Evolutionary conservation across 2,888 invertebrate genomes (phyloP), one percentile per base, ranked within the genome.

Genomic region (Peribatodes rhomboidaria): DNA sequence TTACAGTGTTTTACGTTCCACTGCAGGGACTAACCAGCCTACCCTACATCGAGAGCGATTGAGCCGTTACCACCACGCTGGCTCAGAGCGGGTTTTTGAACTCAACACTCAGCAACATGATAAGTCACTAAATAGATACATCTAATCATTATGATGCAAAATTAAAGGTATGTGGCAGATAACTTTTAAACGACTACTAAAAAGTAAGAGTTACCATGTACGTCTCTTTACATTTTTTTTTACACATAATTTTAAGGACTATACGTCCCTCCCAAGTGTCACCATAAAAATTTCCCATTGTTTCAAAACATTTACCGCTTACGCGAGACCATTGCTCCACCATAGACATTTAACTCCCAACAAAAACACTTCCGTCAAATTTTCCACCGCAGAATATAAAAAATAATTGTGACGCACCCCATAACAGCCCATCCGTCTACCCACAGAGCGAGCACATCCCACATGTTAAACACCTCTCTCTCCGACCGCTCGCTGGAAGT

Each of bases 391-490:
- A 54, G 41, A 31, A 49, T 27, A 64, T 64, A 64, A 64, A 64
- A 64, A 44, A 59, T 55, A 64, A 59, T 64, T 55, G 64, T 31
- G 47, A 59, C 54, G 22, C 22, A 14, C 50, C 20, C 54, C 53
- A 27, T 58, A 33, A 64, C 59, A 47, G 41, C 35, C 14, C 52
- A 27, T 27, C 54, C 49, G 59, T 50, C 49, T 56, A 56, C 44
- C 56, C 50, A 11, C 27, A 18, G 18, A 16, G 31, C 54, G 20
- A 37, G 31, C 54, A 61, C 41, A 61, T 49, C 16, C 31, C 47
- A 61, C 55, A 41, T 42, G 58, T 64, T 59, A 63, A 58, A 63
- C 57, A 56, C 56, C 50, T 56, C 55, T 16, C 42, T 61, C 55
- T 41, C 13, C 18, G 42, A 20, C 50, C 61, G 33, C n/a, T 47